These are phyloP conservation scores for Bubo blakistoni DNA, from an alignment of 2,113 vertebrate genomes.

Conservation along the genomic window DNA sequence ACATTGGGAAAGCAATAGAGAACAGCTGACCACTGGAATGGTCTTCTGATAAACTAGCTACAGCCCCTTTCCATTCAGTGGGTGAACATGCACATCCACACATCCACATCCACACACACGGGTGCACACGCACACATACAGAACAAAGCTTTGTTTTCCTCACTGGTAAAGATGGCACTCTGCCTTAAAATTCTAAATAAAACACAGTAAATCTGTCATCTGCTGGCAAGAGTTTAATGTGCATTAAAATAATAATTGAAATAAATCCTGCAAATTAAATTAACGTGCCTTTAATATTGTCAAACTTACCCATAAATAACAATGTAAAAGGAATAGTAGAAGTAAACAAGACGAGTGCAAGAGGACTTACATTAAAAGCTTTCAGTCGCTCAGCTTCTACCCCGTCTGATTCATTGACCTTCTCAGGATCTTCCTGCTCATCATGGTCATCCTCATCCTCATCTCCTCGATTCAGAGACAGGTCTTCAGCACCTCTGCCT, in stretches of 20 bases:
- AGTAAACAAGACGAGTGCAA: background rate
- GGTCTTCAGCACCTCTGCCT: conserved; percentile 79
- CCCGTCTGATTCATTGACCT: conserved; percentile 78
- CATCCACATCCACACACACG: conserved; percentile 14
- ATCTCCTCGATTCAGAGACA: conserved; percentile 78
- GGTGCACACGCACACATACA: conserved; percentile 47
- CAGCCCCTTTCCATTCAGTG: conserved; percentile 36
- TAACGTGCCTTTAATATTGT: conserved; percentile 53
- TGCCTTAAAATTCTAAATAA: conserved; percentile 71
- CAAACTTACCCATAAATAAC: conserved; percentile 58
- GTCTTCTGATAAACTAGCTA: conserved; percentile 44
- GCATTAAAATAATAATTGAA: conserved; percentile 39
- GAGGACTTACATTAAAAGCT: conserved; percentile 83
- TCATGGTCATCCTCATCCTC: conserved; percentile 85
- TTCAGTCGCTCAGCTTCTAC: conserved; percentile 83
- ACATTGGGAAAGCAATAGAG: conserved; percentile 58
- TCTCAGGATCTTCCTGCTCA: conserved; percentile 81
- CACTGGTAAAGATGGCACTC: conserved; percentile 50
- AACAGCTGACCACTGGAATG: conserved; percentile 55
- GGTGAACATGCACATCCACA: conserved; percentile 59
- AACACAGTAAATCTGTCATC: conserved; percentile 66
- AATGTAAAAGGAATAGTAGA: conserved; percentile 34
- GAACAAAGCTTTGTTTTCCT: conserved; percentile 56
- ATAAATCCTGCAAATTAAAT: conserved; percentile 65
- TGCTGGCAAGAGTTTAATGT: conserved; percentile 65